Evolutionary conservation across 2,113 vertebrate species (phyloP).

Genomic region (Heterocephalus glaber): DNA sequence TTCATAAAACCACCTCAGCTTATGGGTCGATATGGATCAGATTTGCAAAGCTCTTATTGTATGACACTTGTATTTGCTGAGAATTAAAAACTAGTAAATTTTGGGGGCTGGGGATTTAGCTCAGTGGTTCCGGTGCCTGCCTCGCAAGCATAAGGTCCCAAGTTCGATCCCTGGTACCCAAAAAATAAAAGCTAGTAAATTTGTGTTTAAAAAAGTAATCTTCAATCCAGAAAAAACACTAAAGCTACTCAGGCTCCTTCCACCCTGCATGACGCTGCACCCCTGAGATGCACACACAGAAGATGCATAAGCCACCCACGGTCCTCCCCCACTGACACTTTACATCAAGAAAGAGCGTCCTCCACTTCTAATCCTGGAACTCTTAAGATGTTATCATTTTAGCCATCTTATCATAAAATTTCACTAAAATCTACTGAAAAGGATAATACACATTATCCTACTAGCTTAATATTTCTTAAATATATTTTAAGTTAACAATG

Average conservation of each 20-base stretch:
- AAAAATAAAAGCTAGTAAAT: too few relatives aligned
- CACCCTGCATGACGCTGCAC: not conserved
- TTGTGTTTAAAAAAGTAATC: conserved; percentile 44
- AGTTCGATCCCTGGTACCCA: too few relatives aligned
- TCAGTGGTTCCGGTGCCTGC: too few relatives aligned
- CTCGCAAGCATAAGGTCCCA: too few relatives aligned
- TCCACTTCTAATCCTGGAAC: not conserved
- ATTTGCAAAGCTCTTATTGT: not conserved
- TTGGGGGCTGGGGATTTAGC: too few relatives aligned
- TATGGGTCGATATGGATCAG: not conserved
- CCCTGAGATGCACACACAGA: not conserved
- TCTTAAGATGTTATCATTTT: not conserved
- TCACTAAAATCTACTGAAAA: not conserved
- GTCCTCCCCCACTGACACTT: not conserved
- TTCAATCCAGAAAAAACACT: not conserved
- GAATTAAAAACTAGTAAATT: not conserved
- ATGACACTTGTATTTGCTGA: not conserved
- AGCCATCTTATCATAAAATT: not conserved
- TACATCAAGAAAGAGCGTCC: not conserved
- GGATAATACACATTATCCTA: not conserved
- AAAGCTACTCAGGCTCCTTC: not conserved
- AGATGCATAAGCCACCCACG: not conserved
- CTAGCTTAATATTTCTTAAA: not conserved
- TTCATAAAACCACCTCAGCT: not conserved
- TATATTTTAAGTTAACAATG: not conserved